A percentile compares a stretch with the other conserved stretches of the same genome.
Evolutionary conservation across 2,888 invertebrate species (phyloP).

Genomic region (Linnaemya vulpina): DNA sequence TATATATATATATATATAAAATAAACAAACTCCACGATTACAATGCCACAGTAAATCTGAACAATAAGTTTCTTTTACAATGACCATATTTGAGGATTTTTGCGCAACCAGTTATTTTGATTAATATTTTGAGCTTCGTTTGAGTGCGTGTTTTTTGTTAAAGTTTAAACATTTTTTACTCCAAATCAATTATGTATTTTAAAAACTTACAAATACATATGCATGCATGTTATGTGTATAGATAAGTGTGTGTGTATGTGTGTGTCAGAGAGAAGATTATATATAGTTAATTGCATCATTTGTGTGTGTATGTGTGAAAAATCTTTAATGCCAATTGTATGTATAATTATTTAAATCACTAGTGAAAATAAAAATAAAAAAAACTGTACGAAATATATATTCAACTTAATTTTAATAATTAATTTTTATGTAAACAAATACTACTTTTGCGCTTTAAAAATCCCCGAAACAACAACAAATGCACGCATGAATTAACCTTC

Average conservation of each 20-base stretch:
- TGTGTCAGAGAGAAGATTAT: background rate
- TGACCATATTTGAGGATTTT: constrained; percentile 8
- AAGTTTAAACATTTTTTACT: constrained; percentile 47
- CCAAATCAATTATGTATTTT: constrained; percentile 54
- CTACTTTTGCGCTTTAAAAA: constrained; percentile 19
- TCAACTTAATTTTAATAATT: constrained; percentile 65
- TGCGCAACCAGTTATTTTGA: background rate
- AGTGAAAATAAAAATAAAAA: constrained; percentile 12
- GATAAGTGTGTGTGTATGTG: background rate
- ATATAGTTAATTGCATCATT: no score
- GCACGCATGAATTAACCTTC: constrained; percentile 7
- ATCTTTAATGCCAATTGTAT: constrained; percentile 21
- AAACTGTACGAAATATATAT: constrained; percentile 29
- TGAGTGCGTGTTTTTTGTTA: constrained; percentile 35
- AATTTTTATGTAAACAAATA: constrained; percentile 59
- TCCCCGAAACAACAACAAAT: constrained; percentile 2
- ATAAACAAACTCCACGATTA: constrained; percentile 3
- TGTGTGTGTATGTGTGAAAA: background rate
- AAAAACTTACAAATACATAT: constrained; percentile 6
- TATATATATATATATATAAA: no score
- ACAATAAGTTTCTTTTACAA: constrained; percentile 56
- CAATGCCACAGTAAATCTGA: background rate
- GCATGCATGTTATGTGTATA: background rate
- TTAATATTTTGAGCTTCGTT: constrained; percentile 23
- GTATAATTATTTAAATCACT: constrained; percentile 42